Base-by-base conservation (phyloP, 1,140 invertebrate species). In the Leptoteleia sp. region DNA sequence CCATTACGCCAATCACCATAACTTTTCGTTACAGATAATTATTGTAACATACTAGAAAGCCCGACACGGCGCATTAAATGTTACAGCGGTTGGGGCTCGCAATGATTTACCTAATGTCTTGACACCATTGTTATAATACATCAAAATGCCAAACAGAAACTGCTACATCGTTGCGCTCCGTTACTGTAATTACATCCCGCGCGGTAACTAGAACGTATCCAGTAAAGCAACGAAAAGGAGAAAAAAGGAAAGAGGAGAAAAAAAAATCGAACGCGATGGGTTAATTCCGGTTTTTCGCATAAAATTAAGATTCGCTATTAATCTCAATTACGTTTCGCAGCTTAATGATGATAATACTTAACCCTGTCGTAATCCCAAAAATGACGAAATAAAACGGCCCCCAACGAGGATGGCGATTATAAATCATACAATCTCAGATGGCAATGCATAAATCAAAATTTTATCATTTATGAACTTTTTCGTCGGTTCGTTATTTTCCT, bases 101-200 rank as follows among this genome's bases (percentile, higher is more conserved):
- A 40, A 54, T 73, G 70, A 64, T 64, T 73, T 64, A 64, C 40
- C 31, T 40, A 73, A 73, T 73, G 48, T 73, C 57, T 73, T 64
- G 40, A 64, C 59, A 40, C 59, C 13, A 55, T 64, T 73, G 70
- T 73, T 64, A 57, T 48, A 64, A 62, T 64, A 16, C 59, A 62
- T 72, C 57, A 64, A 55, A 64, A 48, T 73, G 70, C 64, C 57
- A 73, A 64, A 64, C 42, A 31, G 40, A 47, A 48, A 73, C 37
- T 52, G 54, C 43, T 61, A 40, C 55, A 52, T 35, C 25, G 57
- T 22, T 40, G 31, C 12, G 31, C 27, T 17, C 19, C 3, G 50
- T 54, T 50, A 61, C 37, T 35, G 47, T 55, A 50, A 72, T 54
- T 72, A 62, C 47, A 47, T 45, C 45, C 31, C 11, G 43, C 33